These are phyloP conservation scores for Tragelaphus imberbis DNA, from an alignment of 2,113 vertebrate genomes.

Conservation along the genomic window DNA sequence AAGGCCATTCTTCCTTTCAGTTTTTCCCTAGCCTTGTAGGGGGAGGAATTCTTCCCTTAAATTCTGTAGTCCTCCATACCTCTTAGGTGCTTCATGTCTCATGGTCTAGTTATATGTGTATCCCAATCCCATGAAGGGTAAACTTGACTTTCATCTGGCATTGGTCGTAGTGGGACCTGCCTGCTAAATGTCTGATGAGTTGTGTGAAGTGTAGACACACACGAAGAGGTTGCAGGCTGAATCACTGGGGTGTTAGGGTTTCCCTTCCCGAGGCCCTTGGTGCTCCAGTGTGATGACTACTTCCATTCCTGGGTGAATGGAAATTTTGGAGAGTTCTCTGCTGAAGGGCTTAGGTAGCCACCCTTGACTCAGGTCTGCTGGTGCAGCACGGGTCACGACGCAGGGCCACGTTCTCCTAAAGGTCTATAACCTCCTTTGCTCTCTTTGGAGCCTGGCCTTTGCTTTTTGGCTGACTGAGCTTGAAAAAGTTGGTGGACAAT, in stretches of 20 bases:
- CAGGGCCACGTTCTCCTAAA: not conserved
- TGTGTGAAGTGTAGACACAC: not conserved
- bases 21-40: not conserved
- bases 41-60: not conserved
- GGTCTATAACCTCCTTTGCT: not conserved
- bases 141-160: not conserved
- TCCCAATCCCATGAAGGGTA: not conserved
- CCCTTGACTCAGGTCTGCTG: not conserved
- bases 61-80: not conserved
- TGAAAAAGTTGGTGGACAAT: not conserved
- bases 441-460: not conserved
- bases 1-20: not conserved
- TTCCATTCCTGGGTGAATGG: not conserved
- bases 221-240: not conserved
- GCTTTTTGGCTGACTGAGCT: not conserved
- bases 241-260: not conserved
- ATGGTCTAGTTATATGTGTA: not conserved
- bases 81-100: not conserved
- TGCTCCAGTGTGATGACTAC: not conserved
- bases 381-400: not conserved
- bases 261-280: not conserved
- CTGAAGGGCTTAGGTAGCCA: not conserved
- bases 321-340: not conserved
- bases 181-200: not conserved
- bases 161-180: not conserved